Evolutionary conservation across 2,888 invertebrate genomes (phyloP).

Genomic region (Trissonchulus sp.): DNA sequence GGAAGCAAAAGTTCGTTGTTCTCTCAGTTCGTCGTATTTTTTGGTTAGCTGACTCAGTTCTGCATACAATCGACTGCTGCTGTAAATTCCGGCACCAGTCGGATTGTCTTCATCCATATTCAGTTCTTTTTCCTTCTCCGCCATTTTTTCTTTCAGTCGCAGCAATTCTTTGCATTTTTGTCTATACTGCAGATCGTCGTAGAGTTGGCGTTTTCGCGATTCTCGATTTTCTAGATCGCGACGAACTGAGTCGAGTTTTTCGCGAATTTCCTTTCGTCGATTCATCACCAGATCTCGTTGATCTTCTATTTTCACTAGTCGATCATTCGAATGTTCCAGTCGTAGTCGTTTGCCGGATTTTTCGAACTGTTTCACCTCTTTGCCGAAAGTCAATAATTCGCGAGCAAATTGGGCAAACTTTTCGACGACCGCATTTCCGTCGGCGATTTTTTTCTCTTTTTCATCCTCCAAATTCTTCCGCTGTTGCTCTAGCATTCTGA

Average conservation of each 20-base stretch:
- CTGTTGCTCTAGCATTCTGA: no score
- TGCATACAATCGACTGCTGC: not conserved
- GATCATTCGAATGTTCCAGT: no score
- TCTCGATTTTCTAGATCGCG: not conserved
- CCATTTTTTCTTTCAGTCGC: conserved; percentile 1
- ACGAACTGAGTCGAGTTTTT: not conserved
- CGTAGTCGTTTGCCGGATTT: no score
- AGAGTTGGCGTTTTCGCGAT: not conserved
- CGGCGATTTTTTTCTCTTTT: no score
- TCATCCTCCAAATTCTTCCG: no score
- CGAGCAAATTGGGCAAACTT: no score
- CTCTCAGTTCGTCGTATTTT: not conserved
- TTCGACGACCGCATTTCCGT: no score
- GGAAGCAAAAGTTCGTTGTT: not conserved
- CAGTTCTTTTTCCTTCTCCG: not conserved
- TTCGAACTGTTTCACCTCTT: no score
- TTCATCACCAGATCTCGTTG: no score
- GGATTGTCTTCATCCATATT: no score
- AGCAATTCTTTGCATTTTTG: not conserved
- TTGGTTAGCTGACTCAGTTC: not conserved
- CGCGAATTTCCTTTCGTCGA: not conserved
- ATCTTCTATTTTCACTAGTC: no score
- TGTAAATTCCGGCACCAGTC: conserved; percentile 17
- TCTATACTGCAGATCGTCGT: not conserved
- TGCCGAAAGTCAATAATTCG: no score